Evolutionary conservation across 1,140 invertebrate species (phyloP).

Genomic region (Drosophila biarmipes): DNA sequence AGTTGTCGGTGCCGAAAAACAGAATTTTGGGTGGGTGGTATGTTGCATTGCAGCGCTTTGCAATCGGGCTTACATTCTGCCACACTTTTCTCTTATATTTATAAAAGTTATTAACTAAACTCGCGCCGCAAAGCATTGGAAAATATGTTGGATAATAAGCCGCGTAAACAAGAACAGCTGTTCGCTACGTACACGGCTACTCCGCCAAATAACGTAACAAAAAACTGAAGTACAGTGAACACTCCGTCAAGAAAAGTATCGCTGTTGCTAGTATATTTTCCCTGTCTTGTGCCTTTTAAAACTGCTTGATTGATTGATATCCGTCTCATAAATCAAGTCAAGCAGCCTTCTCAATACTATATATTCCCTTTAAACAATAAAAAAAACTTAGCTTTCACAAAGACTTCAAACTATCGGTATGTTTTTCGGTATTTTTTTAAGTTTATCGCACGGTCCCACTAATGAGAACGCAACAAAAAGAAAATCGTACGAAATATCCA

Average conservation of each 20-base stretch:
- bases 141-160: conserved; percentile 47
- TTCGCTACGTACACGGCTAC: background rate
- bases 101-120: conserved; percentile 47
- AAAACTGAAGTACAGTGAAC: background rate
- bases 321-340: too few relatives aligned
- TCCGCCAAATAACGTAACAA: background rate
- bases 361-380: too few relatives aligned
- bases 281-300: too few relatives aligned
- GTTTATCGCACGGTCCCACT: background rate
- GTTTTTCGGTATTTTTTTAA: background rate
- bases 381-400: too few relatives aligned
- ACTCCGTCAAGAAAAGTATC: background rate
- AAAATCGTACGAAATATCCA: conserved; percentile 23
- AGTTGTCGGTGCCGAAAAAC: conserved; percentile 90
- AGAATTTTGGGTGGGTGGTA: conserved; percentile 73
- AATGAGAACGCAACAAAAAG: conserved; percentile 33
- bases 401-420: conserved; percentile 1
- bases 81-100: conserved; percentile 67
- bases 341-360: too few relatives aligned
- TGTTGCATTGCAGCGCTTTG: conserved; percentile 9
- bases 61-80: background rate
- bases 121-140: conserved; percentile 48
- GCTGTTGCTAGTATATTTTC: too few relatives aligned
- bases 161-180: conserved; percentile 54
- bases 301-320: too few relatives aligned